Base-by-base conservation (phyloP, 2,888 invertebrate species). In the Lasioglossum vierecki region DNA sequence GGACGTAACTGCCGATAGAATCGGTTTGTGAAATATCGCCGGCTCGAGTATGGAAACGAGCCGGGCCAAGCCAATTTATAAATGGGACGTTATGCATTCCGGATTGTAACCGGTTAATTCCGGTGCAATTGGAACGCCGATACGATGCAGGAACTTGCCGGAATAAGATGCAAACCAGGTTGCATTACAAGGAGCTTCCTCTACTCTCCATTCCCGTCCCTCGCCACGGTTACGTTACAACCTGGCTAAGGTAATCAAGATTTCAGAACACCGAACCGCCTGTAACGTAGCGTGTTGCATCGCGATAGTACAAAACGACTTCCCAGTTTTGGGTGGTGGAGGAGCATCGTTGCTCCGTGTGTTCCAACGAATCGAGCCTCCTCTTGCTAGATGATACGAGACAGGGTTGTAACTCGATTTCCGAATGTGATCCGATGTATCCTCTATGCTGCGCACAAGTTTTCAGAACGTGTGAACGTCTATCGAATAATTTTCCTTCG, bases 201-300 rank as follows among this genome's bases (percentile, higher is more conserved):
- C 5, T 30, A 30, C 30, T 63, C 30, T 15, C 15, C 60, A 6
- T 6, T 26, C 53, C 18, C 53, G 8, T 9, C 22, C 53, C 53
- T 22, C 53, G 22, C 18, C 22, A 0, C 9, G 30, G 41, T 68
- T 41, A 83, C 68, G 46, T 63, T 30, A 44, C n/a, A 49, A 9
- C 66, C 73, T 49, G 72, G 53, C 74, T 53, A 39, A 70, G 70
- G 63, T 68, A 84, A 86, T 86, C 85, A 75, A 63, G 85, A 84
- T 78, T 84, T 76, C 84, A 49, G 26, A 72, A 76, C 78, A 72
- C 53, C 63, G 66, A 73, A 26, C 68, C 35, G 41, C 70, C 84
- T 72, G 71, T 15, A 35, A 46, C 35, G 49, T 8, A 35, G 53
- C 74, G 30, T 57, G 41, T 78, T 39, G 74, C 72, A 41, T 70